Evolutionary conservation across 2,797 vertebrate genomes (phyloP).

Genomic region (Helarctos malayanus): DNA sequence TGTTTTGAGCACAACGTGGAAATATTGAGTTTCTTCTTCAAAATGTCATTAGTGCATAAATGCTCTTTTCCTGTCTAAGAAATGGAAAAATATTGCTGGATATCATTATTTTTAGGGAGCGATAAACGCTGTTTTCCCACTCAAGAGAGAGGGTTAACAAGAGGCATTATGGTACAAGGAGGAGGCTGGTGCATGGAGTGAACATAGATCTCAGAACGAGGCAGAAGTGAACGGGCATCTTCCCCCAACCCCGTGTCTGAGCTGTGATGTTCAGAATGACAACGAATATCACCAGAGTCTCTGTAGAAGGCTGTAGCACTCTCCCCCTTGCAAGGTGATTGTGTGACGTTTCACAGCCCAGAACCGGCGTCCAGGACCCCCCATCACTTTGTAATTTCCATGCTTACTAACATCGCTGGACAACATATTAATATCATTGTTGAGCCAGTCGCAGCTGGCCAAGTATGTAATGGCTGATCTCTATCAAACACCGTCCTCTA

Average conservation of each 20-base stretch:
- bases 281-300: too few relatives aligned
- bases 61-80: not conserved
- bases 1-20: not conserved
- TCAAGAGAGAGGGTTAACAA: not conserved
- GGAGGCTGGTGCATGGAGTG: rapidly evolving
- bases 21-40: not conserved
- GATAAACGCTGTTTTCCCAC: not conserved
- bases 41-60: not conserved
- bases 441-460: too few relatives aligned
- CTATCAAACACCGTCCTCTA: not conserved
- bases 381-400: rapidly evolving
- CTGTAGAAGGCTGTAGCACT: rapidly evolving
- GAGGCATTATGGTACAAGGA: rapidly evolving
- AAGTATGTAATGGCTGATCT: rapidly evolving
- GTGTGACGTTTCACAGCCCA: not conserved
- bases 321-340: rapidly evolving
- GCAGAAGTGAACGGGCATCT: rapidly evolving
- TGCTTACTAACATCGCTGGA: not conserved
- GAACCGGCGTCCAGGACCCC: rapidly evolving
- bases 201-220: not conserved
- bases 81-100: not conserved
- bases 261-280: rapidly evolving
- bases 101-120: too few relatives aligned
- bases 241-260: rapidly evolving
- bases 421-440: rapidly evolving